Base-by-base conservation (phyloP, 2,888 invertebrate species). In the Drosophila lutescens region DNA sequence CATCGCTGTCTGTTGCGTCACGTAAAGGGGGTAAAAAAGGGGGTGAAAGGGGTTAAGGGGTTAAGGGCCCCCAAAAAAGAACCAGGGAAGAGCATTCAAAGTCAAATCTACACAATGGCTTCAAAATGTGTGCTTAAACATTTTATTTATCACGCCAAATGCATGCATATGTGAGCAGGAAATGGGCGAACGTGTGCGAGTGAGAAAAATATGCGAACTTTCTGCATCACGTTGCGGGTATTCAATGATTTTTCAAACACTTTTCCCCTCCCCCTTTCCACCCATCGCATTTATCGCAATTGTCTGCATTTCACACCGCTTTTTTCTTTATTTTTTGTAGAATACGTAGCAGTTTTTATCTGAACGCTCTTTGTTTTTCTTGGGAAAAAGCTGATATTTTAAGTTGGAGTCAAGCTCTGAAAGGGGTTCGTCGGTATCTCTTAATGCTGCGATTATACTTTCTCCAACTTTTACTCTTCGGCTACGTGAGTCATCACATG, bases 61-160 rank as follows among this genome's bases (percentile, higher is more conserved):
- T n/a, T 2, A 7, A 23, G 66, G 66, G 40, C 20, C 9, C 46
- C 46, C 5, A 15, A 13, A 34, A 34, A 15, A 30, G 26, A 47
- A 17, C 30, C 4, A 12, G 36, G 10, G 36, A 32, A 32, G 40
- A 43, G 63, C 81, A 74, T 83, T 88, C 78, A 80, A 80, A 86
- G 84, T 82, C 88, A 86, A 86, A 86, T 86, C 88, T 83, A 79
- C 61, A 83, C 74, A 85, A 83, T 76, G 73, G 79, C 59, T 72
- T 78, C 79, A 72, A 88, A 88, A 88, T 88, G 84, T 88, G 74
- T 77, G 77, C 84, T 85, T 88, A 86, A 85, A 85, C 84, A 88
- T 86, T 85, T 85, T 88, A 85, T 88, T 88, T 85, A 85, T 83
- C 79, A 88, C 86, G 65, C 84, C 84, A 84, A 86, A 83, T 74